Conservation (phyloP, 2,888 invertebrate genomes). For the Cordylochernes scorpioides region DNA sequence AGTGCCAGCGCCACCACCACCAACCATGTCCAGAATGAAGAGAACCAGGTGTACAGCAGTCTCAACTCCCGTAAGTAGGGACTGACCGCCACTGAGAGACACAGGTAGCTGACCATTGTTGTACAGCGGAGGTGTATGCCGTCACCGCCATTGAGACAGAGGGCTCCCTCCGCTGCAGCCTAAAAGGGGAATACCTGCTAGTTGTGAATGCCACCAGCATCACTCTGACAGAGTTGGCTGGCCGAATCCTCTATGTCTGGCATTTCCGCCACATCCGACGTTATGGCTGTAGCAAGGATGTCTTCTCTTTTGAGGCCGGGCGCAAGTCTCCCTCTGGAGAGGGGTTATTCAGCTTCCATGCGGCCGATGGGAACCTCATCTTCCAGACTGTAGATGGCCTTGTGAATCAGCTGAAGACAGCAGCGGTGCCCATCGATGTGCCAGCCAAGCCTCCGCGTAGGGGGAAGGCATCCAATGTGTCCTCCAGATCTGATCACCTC, state of each 20-base stretch:
- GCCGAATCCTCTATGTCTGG: constrained; percentile 16
- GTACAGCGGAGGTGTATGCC: constrained; percentile 12
- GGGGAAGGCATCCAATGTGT: no score
- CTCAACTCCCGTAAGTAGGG: constrained; percentile 15
- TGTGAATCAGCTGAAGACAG: constrained; percentile 8
- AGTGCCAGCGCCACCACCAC: not conserved
- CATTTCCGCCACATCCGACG: constrained; percentile 17
- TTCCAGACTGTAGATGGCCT: constrained; percentile 10
- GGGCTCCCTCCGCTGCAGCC: constrained; percentile 13
- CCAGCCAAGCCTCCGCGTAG: no score
- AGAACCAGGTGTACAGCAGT: constrained; percentile 15
- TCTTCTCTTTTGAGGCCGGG: constrained; percentile 19
- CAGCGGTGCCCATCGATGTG: constrained; percentile 3
- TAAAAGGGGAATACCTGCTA: constrained; percentile 11
- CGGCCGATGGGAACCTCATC: constrained; percentile 8
- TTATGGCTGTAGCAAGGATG: constrained; percentile 17
- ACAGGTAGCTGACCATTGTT: no score
- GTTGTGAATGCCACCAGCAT: constrained; percentile 12
- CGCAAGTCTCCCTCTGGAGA: constrained; percentile 19
- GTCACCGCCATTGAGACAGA: constrained; percentile 15
- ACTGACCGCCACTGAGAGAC: no score
- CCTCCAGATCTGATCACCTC: no score
- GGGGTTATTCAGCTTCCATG: constrained; percentile 15
- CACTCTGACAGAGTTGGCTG: constrained; percentile 9
- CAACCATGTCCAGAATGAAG: constrained; percentile 11